These are phyloP conservation scores for Allenopithecus nigroviridis DNA, from an alignment of 2,797 vertebrate genomes.

Conservation along the genomic window DNA sequence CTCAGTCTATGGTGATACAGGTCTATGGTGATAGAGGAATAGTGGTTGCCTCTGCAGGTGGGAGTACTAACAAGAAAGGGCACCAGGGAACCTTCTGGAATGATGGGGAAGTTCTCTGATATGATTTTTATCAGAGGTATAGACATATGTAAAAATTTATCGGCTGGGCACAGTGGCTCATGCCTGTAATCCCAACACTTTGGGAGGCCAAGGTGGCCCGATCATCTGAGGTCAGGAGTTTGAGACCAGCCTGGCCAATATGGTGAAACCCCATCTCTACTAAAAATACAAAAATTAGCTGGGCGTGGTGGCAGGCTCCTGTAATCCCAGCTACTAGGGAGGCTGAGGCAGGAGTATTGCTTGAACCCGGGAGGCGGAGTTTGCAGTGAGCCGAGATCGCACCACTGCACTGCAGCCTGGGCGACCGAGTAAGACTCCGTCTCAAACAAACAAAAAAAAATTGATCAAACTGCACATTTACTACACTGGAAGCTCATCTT, in stretches of 20 bases:
- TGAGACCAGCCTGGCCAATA: no score
- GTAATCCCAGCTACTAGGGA: background rate
- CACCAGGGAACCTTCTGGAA: background rate
- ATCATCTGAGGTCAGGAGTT: no score
- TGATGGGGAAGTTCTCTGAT: background rate
- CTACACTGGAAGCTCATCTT: background rate
- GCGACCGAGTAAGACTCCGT: background rate
- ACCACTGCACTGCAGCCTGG: background rate
- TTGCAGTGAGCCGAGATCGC: background rate
- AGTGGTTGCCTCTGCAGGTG: background rate
- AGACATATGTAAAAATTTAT: background rate
- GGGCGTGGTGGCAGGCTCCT: background rate
- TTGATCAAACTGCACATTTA: background rate
- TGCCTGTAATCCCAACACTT: no score
- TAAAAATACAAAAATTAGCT: no score
- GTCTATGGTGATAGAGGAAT: background rate
- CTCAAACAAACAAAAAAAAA: background rate
- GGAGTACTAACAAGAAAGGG: background rate
- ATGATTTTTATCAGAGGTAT: background rate
- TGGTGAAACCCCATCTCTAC: no score
- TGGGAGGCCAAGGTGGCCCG: no score
- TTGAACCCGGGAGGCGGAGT: background rate
- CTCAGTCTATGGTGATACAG: background rate
- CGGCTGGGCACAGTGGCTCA: no score
- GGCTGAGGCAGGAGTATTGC: background rate